phyloP scores from a whole-genome alignment of 2,797 vertebrate genomes.

The Mycteria americana region DNA sequence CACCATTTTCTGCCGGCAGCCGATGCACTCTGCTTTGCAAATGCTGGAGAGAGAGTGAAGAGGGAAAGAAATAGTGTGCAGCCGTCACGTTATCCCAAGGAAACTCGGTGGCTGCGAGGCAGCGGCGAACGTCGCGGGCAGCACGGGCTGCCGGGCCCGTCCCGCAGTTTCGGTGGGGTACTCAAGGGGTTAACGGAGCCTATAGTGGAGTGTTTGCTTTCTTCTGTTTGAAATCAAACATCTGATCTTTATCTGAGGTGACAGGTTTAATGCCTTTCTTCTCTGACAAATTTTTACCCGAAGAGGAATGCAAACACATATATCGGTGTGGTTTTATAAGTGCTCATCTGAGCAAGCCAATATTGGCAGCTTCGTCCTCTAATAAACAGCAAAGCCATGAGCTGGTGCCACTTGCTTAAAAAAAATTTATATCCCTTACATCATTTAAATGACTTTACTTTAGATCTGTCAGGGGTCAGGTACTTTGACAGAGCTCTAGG shows the following conservation, averaged over 20 bases:
- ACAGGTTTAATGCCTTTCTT: constrained; percentile 87
- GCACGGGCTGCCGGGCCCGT: neutral
- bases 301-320: constrained; percentile 81
- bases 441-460: constrained; percentile 15
- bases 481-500: neutral
- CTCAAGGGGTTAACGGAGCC: constrained; percentile 64
- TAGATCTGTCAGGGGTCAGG: neutral
- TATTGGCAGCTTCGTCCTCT: constrained; percentile 43
- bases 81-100: neutral
- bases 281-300: constrained; percentile 79
- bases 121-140: accelerated
- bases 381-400: constrained; percentile 55
- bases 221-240: constrained; percentile 85
- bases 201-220: constrained; percentile 72
- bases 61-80: neutral
- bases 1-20: neutral
- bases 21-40: neutral
- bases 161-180: neutral
- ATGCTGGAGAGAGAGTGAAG: neutral
- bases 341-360: constrained; percentile 39
- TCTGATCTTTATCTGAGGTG: constrained; percentile 88
- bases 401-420: constrained; percentile 15
- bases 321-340: constrained; percentile 43
- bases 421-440: neutral
- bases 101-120: neutral